Evolutionary conservation across 2,888 invertebrate genomes (phyloP), one percentile per base, ranked within the genome.

Genomic region (Mimumesa dahlbomi): DNA sequence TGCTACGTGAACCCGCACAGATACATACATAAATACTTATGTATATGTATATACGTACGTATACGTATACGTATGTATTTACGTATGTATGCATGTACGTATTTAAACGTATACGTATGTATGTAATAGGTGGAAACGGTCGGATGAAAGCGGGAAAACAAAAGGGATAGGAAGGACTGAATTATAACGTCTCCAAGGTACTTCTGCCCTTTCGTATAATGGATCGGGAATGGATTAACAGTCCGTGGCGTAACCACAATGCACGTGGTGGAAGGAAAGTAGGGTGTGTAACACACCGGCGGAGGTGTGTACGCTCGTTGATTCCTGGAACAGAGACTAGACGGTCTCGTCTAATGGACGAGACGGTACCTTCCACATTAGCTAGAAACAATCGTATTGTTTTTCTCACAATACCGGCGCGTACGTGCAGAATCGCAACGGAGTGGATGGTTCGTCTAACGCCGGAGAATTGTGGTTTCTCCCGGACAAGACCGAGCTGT

Each of bases 331-430:
- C 61, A n/a, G 64, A 59, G 73, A 58, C 58, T 65, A 43, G n/a
- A n/a, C 57, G 62, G 59, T 57, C 29, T 38, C 64, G 50, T 69
- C 77, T 77, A 76, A 77, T 76, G 77, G 76, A 76, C 77, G 69
- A 72, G 77, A 56, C 76, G 59, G 50, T 59, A 69, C 54, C 69
- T 67, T 74, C 74, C 78, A 56, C 77, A 77, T 77, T 77, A 77
- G 71, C 77, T 42, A 52, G 77, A 74, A 74, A 81, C 81, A 81
- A 81, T 81, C 57, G 77, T 66, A 81, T 81, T 81, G 81, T 81
- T 77, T 81, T 81, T 79, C 74, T 63, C 67, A 79, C 81, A 81
- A 81, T 81, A 48, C 67, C 48, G 58, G 54, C 63, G 61, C 45
- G 67, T 56, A 68, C 66, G 46, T 45, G 59, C 46, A n/a, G 34